Evolutionary conservation across 2,797 vertebrate genomes (phyloP).

Genomic region (Australoheros facetus): DNA sequence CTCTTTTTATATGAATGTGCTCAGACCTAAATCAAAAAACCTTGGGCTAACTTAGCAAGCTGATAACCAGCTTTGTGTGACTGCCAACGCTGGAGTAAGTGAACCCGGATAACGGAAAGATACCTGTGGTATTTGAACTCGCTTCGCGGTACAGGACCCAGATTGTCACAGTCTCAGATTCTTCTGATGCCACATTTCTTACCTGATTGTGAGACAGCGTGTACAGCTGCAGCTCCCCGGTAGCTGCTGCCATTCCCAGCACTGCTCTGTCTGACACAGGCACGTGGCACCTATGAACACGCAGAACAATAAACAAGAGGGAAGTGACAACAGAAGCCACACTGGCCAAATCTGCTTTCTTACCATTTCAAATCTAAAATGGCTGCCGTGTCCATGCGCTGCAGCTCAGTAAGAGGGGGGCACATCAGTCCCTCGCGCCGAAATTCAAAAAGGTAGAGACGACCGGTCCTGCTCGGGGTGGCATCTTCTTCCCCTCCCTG

Average conservation of each 20-base stretch:
- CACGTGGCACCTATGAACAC: constrained; percentile 87
- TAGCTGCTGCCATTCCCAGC: constrained; percentile 87
- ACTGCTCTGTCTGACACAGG: constrained; percentile 81
- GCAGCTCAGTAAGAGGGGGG: constrained; percentile 86
- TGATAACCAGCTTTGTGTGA: not conserved
- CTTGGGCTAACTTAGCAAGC: not conserved
- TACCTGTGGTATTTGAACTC: too few relatives aligned
- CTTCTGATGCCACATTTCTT: constrained; percentile 57
- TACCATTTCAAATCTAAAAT: constrained; percentile 96
- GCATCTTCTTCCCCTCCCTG: constrained; percentile 62
- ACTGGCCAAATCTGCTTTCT: not conserved
- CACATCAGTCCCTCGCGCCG: constrained; percentile 62
- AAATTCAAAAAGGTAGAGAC: constrained; percentile 90
- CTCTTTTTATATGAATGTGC: not conserved
- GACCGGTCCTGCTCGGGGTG: constrained; percentile 82
- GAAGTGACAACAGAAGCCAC: not conserved
- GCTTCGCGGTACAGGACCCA: not conserved
- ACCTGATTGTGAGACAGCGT: constrained; percentile 84
- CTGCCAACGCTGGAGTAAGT: not conserved
- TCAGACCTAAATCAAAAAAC: not conserved
- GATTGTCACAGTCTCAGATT: not conserved
- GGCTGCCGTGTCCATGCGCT: constrained; percentile 86
- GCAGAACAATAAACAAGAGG: not conserved
- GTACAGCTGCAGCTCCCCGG: constrained; percentile 85
- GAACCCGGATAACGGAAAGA: not conserved